Evolutionary conservation across 2,797 vertebrate species (phyloP).

Genomic region (Vultur gryphus): DNA sequence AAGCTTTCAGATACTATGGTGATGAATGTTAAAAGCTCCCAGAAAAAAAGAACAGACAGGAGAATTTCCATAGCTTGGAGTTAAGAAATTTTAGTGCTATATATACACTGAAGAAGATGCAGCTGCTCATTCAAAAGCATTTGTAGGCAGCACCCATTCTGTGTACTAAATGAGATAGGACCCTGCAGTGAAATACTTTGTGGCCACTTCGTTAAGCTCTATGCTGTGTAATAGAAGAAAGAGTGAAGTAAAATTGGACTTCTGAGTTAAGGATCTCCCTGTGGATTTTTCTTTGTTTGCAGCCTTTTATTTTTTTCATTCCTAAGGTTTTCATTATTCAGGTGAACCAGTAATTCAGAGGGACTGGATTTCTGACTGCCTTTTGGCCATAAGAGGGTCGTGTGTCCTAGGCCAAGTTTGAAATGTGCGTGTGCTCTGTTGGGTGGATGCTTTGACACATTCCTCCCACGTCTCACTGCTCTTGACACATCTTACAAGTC

Average conservation of each 20-base stretch:
- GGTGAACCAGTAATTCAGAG: background rate
- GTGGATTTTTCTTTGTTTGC: background rate
- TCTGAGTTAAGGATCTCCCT: background rate
- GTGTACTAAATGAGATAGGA: background rate
- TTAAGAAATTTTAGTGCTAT: background rate
- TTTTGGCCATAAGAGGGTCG: background rate
- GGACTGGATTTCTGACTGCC: background rate
- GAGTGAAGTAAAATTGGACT: background rate
- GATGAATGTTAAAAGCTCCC: background rate
- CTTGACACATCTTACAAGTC: background rate
- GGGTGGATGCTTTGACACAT: background rate
- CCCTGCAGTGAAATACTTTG: background rate
- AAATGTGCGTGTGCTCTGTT: background rate
- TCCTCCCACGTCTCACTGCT: background rate
- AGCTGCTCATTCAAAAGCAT: background rate
- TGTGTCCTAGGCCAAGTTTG: background rate
- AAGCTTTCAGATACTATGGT: background rate
- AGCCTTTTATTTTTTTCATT: background rate
- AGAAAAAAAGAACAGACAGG: background rate
- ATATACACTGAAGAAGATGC: background rate
- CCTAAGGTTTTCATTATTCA: background rate
- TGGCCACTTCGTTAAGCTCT: background rate
- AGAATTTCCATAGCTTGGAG: conserved; percentile 1
- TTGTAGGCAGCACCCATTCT: background rate
- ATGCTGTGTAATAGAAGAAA: background rate